Conservation (phyloP, 2,888 invertebrate genomes). For the Cephus spinipes region DNA sequence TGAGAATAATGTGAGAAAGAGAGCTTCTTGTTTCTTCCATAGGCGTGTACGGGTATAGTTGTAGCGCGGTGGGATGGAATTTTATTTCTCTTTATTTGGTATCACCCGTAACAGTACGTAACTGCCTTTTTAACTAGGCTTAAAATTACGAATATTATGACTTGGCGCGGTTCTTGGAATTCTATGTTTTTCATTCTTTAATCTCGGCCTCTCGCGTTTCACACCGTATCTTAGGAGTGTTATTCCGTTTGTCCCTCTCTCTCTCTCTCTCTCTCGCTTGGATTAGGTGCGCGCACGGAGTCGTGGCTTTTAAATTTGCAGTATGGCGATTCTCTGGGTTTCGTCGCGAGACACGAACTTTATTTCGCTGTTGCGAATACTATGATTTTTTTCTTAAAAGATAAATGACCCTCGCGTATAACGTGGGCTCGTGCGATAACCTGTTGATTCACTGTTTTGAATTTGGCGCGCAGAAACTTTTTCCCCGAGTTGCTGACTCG, state of each 20-base stretch:
- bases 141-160: conserved; percentile 66
- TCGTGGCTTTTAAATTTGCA: no score
- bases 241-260: background rate
- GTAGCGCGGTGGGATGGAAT: background rate
- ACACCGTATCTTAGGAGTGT: conserved; percentile 57
- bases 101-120: conserved; percentile 23
- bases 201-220: conserved; percentile 65
- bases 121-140: conserved; percentile 32
- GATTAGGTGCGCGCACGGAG: no score
- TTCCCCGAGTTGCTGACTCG: background rate
- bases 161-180: conserved; percentile 65
- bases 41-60: background rate
- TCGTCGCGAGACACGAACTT: no score
- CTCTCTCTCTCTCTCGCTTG: background rate
- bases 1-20: no score
- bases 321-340: no score
- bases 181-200: conserved; percentile 66
- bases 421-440: no score
- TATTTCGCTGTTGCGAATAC: background rate
- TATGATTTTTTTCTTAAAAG: background rate
- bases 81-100: no score
- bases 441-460: no score
- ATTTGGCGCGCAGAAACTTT: no score
- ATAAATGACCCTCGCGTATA: no score
- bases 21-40: background rate